Conservation (phyloP, 2,888 invertebrate species). For the Anthrax anthrax region DNA sequence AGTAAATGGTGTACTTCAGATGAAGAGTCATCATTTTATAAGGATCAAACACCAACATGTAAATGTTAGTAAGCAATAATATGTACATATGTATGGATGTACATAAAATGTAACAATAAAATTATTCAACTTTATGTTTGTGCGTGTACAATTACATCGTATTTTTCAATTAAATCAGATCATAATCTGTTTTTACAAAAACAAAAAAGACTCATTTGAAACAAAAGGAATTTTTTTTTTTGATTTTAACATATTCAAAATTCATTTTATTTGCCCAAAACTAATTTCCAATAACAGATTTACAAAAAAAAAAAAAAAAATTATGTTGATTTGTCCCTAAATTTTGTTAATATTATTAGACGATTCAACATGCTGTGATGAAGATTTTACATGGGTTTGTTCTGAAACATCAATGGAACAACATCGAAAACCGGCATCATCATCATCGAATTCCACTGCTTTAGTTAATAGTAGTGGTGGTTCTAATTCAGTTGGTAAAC, state of each 20-base stretch:
- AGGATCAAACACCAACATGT: conserved; percentile 4
- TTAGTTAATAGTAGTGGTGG: background rate
- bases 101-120: too few relatives aligned
- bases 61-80: conserved; percentile 3
- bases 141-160: too few relatives aligned
- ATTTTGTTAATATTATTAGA: conserved; percentile 25
- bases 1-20: conserved; percentile 10
- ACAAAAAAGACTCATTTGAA: too few relatives aligned
- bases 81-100: conserved; percentile 4
- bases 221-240: too few relatives aligned
- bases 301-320: background rate
- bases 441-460: conserved; percentile 8
- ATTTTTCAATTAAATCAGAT: too few relatives aligned
- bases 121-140: too few relatives aligned
- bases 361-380: conserved; percentile 48
- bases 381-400: conserved; percentile 52
- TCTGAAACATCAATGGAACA: conserved; percentile 7
- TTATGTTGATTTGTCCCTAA: too few relatives aligned
- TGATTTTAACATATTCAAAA: too few relatives aligned
- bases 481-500: conserved; percentile 11
- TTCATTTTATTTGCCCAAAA: background rate
- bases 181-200: too few relatives aligned
- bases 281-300: background rate
- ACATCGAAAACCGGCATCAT: background rate
- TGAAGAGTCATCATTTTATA: conserved; percentile 11